Percentiles rank a stretch among this genome's conserved stretches.
Evolutionary conservation across 2,113 vertebrate genomes (phyloP).

Genomic region (Lamprotornis superbus): DNA sequence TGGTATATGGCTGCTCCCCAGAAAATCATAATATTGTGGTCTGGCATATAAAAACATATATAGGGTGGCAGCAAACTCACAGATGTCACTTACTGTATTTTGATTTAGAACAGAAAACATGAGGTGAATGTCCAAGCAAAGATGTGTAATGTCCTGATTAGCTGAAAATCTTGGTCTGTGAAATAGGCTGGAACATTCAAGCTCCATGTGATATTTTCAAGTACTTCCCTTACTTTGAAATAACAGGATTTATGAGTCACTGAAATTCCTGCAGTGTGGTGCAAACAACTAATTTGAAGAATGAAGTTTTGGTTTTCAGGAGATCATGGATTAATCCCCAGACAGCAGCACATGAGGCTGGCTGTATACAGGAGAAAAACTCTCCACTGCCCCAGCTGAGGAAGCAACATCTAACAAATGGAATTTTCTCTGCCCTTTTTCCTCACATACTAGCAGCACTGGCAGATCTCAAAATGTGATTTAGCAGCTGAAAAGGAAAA

Average conservation of each 20-base stretch:
- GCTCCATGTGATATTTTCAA: neutral
- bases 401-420: neutral
- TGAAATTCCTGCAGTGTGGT: neutral
- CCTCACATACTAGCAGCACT: neutral
- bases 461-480: neutral
- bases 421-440: neutral
- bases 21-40: neutral
- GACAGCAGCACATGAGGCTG: neutral
- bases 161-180: neutral
- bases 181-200: neutral
- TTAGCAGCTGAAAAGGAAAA: neutral
- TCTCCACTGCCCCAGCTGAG: neutral
- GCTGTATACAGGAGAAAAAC: neutral
- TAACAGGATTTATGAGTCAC: slow-evolving; percentile 40
- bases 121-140: neutral
- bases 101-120: neutral
- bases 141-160: neutral
- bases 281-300: neutral
- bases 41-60: neutral
- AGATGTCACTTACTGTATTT: neutral
- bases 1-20: neutral
- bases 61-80: neutral
- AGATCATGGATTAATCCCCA: neutral
- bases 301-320: neutral
- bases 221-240: slow-evolving; percentile 4